Conservation (phyloP, 92 coral and sea anemone species). For the Bergia sp. region DNA sequence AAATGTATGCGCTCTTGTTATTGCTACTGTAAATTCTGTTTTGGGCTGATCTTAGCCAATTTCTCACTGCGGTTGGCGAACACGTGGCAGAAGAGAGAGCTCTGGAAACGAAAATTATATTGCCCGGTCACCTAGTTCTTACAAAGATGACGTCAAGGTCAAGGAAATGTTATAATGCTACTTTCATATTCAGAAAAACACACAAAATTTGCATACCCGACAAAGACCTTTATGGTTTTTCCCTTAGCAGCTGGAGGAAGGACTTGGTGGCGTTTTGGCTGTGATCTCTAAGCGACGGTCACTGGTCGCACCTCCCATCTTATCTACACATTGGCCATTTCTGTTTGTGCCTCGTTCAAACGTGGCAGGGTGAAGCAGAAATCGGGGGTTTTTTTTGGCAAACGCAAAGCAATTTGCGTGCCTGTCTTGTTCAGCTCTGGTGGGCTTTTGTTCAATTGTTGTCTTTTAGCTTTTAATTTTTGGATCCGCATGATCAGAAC, state of each 20-base stretch:
- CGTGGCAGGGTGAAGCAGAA: neutral
- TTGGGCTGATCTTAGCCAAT: neutral
- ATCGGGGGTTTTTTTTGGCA: neutral
- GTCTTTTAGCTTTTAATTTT: neutral
- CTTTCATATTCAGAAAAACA: slow-evolving; percentile 7
- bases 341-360: neutral
- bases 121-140: neutral
- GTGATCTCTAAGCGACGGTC: slow-evolving; percentile 26
- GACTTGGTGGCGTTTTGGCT: slow-evolving; percentile 29
- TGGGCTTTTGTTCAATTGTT: neutral
- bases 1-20: neutral
- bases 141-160: neutral
- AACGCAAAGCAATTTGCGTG: neutral
- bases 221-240: slow-evolving; percentile 71
- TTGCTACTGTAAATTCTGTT: too few species aligned
- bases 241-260: slow-evolving; percentile 78
- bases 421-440: neutral
- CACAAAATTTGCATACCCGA: slow-evolving; percentile 42
- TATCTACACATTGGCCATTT: neutral
- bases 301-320: neutral
- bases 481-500: neutral
- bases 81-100: neutral
- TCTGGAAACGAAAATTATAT: neutral
- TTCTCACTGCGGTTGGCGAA: neutral
- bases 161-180: neutral